Evolutionary conservation across 2,113 vertebrate genomes (phyloP), one percentile per base, ranked within the genome.

Genomic region (Macquaria australasica): DNA sequence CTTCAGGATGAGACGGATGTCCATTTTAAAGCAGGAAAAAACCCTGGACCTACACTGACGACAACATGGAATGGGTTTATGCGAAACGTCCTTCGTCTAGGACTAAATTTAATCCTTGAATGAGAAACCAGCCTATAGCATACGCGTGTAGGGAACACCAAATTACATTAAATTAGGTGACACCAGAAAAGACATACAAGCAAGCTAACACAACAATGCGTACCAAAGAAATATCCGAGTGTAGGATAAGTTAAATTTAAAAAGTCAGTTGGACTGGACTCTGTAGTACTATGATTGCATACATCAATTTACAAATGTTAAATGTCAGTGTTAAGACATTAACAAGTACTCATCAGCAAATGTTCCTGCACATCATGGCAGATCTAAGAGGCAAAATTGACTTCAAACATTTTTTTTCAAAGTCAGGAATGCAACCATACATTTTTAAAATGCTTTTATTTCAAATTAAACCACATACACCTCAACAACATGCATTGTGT

Each of bases 361-460:
- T n/a, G 8, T 16, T 45, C 43, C 6, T 28, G 48, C 37, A 34
- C 5, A 50, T 56, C 14, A 70, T 15, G 9, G 37, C 14, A 28
- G 28, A 39, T 56, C 9, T 2, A 10, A 48, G 11, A 58, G 18
- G 16, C 18, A 45, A 51, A 25, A 39, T 5, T 45, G 16, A 5
- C 28, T 31, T 63, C 0, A 3, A 28, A 64, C 0, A 7, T 10
- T 45, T 23, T 4, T 34, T 4, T 34, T 34, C 3, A 34, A 3
- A 71, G 21, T 11, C 1, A 83, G 6, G 15, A 81, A 41, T 60
- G 28, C 34, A 83, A 31, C 20, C 15, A 63, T 50, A 77, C 3
- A 41, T 37, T 71, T 77, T 79, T 59, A 5, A 71, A 81, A 82
- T 5, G 34, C 11, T 11, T 94, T 94, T 92, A 92, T 90, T 93